phyloP scores from a whole-genome alignment of 2,797 vertebrate species.

The Sarcoramphus papa region DNA sequence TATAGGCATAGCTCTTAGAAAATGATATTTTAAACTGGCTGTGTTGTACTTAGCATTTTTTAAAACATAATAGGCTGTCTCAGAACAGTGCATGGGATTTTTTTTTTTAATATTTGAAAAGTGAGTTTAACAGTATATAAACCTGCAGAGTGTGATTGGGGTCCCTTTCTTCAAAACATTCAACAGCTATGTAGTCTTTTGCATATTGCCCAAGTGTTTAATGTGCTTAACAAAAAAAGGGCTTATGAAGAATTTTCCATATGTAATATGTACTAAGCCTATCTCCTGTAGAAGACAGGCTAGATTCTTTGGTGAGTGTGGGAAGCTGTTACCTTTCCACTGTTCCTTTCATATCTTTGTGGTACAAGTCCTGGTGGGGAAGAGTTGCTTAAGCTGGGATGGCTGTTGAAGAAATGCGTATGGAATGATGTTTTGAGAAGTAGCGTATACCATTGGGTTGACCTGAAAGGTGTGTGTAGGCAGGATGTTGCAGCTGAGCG shows the following conservation, averaged over 20 bases:
- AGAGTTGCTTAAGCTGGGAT: background rate
- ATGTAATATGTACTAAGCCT: background rate
- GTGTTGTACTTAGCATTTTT: background rate
- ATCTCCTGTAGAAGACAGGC: background rate
- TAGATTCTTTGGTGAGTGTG: background rate
- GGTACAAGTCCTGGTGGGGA: background rate
- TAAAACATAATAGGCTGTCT: background rate
- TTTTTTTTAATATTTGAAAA: background rate
- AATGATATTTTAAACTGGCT: background rate
- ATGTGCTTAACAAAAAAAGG: background rate
- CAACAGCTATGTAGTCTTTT: background rate
- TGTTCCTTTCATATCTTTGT: background rate
- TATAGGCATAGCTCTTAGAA: background rate
- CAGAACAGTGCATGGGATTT: background rate
- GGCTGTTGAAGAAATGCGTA: background rate
- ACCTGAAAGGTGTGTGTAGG: background rate
- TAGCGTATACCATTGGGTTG: background rate
- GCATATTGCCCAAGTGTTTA: background rate
- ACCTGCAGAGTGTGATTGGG: background rate
- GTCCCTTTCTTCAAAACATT: background rate
- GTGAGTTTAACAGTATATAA: background rate
- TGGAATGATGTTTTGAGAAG: background rate
- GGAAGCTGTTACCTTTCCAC: background rate
- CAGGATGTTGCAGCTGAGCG: background rate
- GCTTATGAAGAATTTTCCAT: background rate